Base-by-base conservation (phyloP, 2,888 invertebrate genomes). In the Noctua comes region DNA sequence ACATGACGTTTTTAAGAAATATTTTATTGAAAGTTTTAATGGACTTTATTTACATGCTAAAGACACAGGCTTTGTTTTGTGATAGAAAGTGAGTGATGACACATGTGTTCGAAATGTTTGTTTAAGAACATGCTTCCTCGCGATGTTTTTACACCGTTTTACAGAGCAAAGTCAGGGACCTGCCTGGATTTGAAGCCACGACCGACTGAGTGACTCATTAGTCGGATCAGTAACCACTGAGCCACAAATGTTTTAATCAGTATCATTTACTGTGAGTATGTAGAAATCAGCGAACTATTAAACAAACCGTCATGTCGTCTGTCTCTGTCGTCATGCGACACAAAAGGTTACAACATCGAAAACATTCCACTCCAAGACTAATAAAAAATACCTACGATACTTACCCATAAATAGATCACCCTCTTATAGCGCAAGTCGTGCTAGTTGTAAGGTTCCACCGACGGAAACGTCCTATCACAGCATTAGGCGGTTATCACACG, bases 401-500 rank as follows among this genome's bases (percentile, higher is more conserved):
- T 27, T 24, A 36, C 18, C 31, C 68, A n/a, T 18, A 65, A 7
- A 64, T 18, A 46, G 27, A 75, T 46, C 21, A 40, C 48, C 24
- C 65, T 65, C 21, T 24, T 57, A 69, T 6, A 77, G 24, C 54
- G 5, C 51, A 68, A 75, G 57, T 48, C 48, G 64, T 83, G 85
- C 64, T 64, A 81, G 71, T 57, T 84, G 70, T 68, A 36, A 68
- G 68, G 62, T 68, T 68, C 68, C 62, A 76, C 54, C 46, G 16
- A 66, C 54, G 62, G 66, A 66, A 73, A 64, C 68, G 31, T 62
- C 86, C 66, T 86, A 85, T 78, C 72, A 83, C 73, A 57, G 78
- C 68, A 77, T 62, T 31, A 62, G 27, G 59, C 27, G 27, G 59
- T 7, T 62, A 62, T 7, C 27, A 62, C 27, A 62, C 59, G 27